Conservation (phyloP, 2,797 vertebrate genomes). For the Mustela erminea region DNA sequence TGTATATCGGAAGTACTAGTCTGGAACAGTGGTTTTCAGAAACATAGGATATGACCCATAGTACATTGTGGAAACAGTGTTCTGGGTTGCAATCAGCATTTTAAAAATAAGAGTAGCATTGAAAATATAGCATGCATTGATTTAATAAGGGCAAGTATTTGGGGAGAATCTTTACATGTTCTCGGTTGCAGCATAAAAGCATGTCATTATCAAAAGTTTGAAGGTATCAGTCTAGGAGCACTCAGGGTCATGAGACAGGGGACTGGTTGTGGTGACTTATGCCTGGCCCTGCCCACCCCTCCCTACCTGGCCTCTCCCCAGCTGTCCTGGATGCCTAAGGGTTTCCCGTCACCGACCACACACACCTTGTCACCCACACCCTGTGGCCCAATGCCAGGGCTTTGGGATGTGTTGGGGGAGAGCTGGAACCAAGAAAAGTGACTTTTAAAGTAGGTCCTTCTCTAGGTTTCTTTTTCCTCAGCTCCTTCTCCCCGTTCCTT, state of each 20-base stretch:
- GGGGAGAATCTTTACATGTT: neutral
- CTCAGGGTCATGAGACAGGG: neutral
- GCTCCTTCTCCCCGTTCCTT: slow-evolving; percentile 2
- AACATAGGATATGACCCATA: neutral
- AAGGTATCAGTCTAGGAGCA: neutral
- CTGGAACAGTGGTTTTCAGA: slow-evolving; percentile 11
- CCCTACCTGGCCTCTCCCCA: neutral
- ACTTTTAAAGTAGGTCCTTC: slow-evolving; percentile 67
- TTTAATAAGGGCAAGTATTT: neutral
- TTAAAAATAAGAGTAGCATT: neutral
- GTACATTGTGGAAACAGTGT: neutral
- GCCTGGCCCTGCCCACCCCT: neutral
- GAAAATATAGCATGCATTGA: neutral
- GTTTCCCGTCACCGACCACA: slow-evolving; percentile 63
- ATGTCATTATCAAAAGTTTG: neutral
- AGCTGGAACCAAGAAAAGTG: slow-evolving; percentile 65
- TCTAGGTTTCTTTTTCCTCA: slow-evolving; percentile 45
- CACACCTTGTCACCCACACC: slow-evolving; percentile 70
- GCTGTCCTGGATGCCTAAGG: neutral
- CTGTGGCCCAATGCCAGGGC: slow-evolving; percentile 34
- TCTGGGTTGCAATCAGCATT: neutral
- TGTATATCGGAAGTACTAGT: neutral
- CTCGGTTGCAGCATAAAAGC: neutral
- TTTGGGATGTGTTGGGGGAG: slow-evolving; percentile 64
- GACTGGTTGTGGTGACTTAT: neutral